Percentiles rank a stretch among this genome's conserved stretches.
Evolutionary conservation across 2,113 vertebrate genomes (phyloP).

Genomic region (Cygnus buccinator): DNA sequence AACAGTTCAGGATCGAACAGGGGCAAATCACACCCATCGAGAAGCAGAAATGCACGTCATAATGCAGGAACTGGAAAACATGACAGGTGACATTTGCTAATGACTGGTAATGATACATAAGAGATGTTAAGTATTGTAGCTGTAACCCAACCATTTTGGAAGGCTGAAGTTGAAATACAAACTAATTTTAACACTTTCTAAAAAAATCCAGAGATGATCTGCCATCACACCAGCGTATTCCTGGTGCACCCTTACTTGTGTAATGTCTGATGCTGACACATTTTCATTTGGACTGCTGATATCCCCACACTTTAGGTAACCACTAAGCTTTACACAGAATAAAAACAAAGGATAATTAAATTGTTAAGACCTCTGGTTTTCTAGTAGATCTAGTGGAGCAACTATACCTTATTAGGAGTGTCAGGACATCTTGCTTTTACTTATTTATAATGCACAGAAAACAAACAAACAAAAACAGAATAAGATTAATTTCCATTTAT

Average conservation of each 20-base stretch:
- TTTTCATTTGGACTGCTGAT: not conserved
- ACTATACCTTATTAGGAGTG: not conserved
- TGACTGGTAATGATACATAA: slow-evolving; percentile 23
- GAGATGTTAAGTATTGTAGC: not conserved
- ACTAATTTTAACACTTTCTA: not conserved
- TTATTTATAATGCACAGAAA: not conserved
- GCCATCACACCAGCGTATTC: not conserved
- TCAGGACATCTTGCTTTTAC: not conserved
- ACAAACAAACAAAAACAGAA: not conserved
- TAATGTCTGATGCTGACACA: not conserved
- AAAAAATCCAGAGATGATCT: not conserved
- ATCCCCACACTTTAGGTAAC: not conserved
- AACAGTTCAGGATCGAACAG: not conserved
- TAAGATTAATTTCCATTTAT: not conserved
- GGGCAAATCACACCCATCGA: not conserved
- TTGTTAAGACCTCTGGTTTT: not conserved
- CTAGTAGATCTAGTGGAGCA: not conserved
- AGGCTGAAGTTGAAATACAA: not conserved
- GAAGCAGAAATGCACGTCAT: slow-evolving; percentile 1
- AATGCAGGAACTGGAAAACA: slow-evolving; percentile 16
- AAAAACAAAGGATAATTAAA: not conserved
- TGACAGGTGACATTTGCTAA: slow-evolving; percentile 57
- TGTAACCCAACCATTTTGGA: slow-evolving; percentile 17
- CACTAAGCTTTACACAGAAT: not conserved
- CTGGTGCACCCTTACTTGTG: not conserved